Evolutionary conservation across 2,888 invertebrate species (phyloP).

Genomic region (Lepidochrysops patricia): DNA sequence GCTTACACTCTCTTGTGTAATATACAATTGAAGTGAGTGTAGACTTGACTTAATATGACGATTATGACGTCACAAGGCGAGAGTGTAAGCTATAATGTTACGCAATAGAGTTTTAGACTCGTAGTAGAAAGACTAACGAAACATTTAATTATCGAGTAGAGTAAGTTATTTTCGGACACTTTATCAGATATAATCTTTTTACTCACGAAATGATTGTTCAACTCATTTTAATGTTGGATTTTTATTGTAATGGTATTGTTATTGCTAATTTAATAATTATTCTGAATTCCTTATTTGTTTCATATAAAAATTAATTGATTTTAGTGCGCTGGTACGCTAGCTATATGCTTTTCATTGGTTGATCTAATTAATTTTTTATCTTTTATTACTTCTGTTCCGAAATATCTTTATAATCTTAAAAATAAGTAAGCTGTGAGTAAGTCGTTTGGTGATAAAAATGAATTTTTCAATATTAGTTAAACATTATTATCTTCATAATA

Average conservation of each 20-base stretch:
- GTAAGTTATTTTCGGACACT: conserved; percentile 9
- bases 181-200: conserved; percentile 1
- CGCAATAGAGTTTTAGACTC: background rate
- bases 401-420: no score
- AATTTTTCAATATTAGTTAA: no score
- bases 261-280: background rate
- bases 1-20: background rate
- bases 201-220: background rate
- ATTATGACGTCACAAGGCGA: background rate
- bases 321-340: no score
- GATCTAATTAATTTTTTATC: no score
- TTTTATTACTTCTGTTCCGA: no score
- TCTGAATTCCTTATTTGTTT: background rate
- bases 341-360: no score
- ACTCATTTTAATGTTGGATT: background rate
- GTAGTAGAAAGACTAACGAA: background rate
- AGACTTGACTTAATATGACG: no score
- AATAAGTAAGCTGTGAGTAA: no score
- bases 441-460: no score
- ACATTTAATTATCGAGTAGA: background rate
- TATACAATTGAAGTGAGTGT: background rate
- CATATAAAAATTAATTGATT: no score
- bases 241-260: background rate
- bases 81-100: background rate
- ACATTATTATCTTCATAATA: no score